Base-by-base conservation (phyloP, 2,113 vertebrate genomes). In the Hydrolagus affinis region DNA sequence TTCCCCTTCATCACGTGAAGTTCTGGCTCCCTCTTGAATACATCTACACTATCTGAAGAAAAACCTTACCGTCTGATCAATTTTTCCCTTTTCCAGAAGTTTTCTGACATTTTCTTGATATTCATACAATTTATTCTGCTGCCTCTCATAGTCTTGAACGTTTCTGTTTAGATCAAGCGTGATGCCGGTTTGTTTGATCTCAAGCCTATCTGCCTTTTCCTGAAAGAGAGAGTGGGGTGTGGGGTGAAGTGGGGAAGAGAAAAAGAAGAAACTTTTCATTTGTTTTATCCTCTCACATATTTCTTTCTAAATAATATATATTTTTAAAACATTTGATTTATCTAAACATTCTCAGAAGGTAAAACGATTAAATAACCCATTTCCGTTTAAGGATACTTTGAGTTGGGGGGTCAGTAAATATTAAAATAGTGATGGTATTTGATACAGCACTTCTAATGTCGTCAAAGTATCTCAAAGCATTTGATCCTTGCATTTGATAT, bases 61-160 rank as follows among this genome's bases (percentile, higher is more conserved):
- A 44, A 44, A 44, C 44, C 89, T 90, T 91, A 94, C 94, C 91
- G 21, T 87, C 88, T 87, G 89, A 85, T 90, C 85, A 0, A 86
- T 70, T 83, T 92, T 90, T 71, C 90, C 92, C 0, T 77, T 88
- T 69, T 0, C 88, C 10, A 95, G 86, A 66, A 92, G 88, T 80
- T 89, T 25, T 85, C 87, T 89, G 73, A 89, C 90, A 66, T 94
- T 91, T 70, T 90, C 90, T 68, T 93, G 90, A 92, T 91, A 92
- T 68, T 0, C 88, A n/a, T 85, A 88, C 0, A 87, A 11, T 14
- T 60, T 89, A 86, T 87, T 89, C 85, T 90, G 91, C 85, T 91
- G 87, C 1, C 0, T 87, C 70, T 69, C 87, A 87, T 91, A 88
- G 70, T 89, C 90, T 0, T 90, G 86, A 87, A 89, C 86, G 11